These are phyloP conservation scores for cattle (Bos taurus) DNA, from an alignment of 2,113 vertebrate species.

Conservation along the genomic window DNA sequence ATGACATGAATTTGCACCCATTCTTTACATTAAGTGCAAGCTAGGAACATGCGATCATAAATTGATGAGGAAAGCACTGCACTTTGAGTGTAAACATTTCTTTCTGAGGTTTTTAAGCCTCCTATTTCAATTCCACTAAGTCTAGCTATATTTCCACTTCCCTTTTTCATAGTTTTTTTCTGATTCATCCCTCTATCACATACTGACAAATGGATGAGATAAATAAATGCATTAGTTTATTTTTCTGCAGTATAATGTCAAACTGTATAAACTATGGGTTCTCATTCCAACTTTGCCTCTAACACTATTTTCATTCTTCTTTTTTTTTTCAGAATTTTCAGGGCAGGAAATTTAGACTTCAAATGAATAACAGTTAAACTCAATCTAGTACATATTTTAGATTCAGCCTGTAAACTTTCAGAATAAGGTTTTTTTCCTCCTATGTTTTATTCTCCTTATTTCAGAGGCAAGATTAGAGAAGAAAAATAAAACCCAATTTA, in stretches of 20 bases:
- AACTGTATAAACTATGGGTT: not conserved
- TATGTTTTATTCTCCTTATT: not conserved
- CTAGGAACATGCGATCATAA: conserved; percentile 30
- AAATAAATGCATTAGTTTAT: conserved; percentile 13
- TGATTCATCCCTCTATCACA: not conserved
- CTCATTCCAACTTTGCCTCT: conserved; percentile 20
- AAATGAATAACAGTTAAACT: not conserved
- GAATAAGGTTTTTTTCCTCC: not conserved
- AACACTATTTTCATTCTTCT: conserved; percentile 10
- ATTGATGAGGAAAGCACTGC: not conserved
- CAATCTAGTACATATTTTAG: conserved; percentile 12
- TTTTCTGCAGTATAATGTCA: not conserved
- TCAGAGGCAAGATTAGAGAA: not conserved
- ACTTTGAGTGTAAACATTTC: conserved; percentile 22
- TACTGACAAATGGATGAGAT: conserved; percentile 7
- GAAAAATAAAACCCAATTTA: not conserved
- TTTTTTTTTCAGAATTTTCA: not conserved
- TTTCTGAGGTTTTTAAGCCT: conserved; percentile 44
- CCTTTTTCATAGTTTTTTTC: not conserved
- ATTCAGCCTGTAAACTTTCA: not conserved
- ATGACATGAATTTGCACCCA: conserved; percentile 33
- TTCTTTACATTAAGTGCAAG: conserved; percentile 36
- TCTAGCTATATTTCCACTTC: not conserved
- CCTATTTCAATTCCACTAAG: conserved; percentile 35
- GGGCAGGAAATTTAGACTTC: not conserved